Evolutionary conservation across 2,888 invertebrate genomes (phyloP).

Genomic region (Drosophila maculinotata): DNA sequence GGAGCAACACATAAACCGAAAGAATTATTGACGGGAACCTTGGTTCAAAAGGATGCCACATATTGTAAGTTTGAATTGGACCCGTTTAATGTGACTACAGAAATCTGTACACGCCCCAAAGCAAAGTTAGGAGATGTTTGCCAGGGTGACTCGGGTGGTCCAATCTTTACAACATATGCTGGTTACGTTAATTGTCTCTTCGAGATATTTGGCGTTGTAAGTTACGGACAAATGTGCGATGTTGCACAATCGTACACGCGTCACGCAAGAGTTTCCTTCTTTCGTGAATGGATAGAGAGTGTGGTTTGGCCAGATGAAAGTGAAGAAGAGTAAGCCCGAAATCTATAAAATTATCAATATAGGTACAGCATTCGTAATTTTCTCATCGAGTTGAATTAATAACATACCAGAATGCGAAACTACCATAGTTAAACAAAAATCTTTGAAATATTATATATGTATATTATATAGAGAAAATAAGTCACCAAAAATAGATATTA

Average conservation of each 20-base stretch:
- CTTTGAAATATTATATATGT: too few relatives aligned
- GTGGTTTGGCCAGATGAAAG: slow-evolving; percentile 26
- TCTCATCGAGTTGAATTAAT: too few relatives aligned
- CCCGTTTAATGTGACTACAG: rapidly evolving
- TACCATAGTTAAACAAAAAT: too few relatives aligned
- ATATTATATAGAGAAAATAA: too few relatives aligned
- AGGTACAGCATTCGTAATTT: too few relatives aligned
- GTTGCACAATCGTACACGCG: rapidly evolving
- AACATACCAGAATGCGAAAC: too few relatives aligned
- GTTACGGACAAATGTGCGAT: rapidly evolving
- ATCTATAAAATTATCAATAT: not conserved
- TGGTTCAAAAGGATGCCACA: not conserved
- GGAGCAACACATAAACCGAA: rapidly evolving
- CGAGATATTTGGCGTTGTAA: slow-evolving; percentile 14
- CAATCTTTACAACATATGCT: slow-evolving; percentile 18
- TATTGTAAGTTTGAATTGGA: rapidly evolving
- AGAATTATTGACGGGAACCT: not conserved
- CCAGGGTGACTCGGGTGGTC: slow-evolving; percentile 41
- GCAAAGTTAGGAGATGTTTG: slow-evolving; percentile 16
- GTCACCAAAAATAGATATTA: too few relatives aligned
- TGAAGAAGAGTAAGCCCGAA: not conserved
- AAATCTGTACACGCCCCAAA: slow-evolving; percentile 19
- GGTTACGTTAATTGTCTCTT: slow-evolving; percentile 11
- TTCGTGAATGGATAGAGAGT: slow-evolving; percentile 42
- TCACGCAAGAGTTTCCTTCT: slow-evolving; percentile 21